Base-by-base conservation (phyloP, 1,140 invertebrate species). In the Pararge aegeria region DNA sequence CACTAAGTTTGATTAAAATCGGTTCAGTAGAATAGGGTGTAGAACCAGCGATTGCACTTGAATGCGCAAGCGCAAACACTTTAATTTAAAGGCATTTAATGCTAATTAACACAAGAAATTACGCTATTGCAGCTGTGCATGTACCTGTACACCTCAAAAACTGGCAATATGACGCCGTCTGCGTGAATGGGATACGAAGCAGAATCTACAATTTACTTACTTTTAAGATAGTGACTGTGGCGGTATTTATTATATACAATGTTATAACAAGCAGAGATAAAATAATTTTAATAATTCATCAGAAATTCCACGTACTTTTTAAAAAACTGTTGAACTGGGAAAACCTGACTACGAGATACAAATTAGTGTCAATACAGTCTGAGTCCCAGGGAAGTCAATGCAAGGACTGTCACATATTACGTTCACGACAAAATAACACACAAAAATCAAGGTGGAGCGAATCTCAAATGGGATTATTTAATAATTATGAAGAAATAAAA, bases 401-500 rank as follows among this genome's bases (percentile, higher is more conserved):
- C n/a, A 0, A 12, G 1, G 10, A 20, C n/a, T 44, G 42, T 40
- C 24, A 38, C 53, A 48, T 29, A 42, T 54, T 30, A 46, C 16
- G 2, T 56, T 52, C 20, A 56, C n/a, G 20, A 27, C 20, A 12
- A 40, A 51, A 38, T 40, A 34, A 30, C 4, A 50, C 37, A 24
- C 24, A 20, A 62, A 51, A 48, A 34, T 34, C 30, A 34, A 37
- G 27, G 27, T 42, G 5, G 18, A 10, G 9, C 21, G 24, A 56
- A 19, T 49, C 24, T 21, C 42, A 29, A 27, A 40, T 6, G 12
- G 57, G 54, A 61, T 46, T 53, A 54, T n/a, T 58, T 42, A 55
- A 42, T 50, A 49, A 51, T 64, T 64, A 38, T 30, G 29, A 46
- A 38, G 50, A 40, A 54, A 55, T 64, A 60, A 68, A 53, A 64